Evolutionary conservation across 1,140 invertebrate genomes (phyloP).

Genomic region (Aphidius gifuensis): DNA sequence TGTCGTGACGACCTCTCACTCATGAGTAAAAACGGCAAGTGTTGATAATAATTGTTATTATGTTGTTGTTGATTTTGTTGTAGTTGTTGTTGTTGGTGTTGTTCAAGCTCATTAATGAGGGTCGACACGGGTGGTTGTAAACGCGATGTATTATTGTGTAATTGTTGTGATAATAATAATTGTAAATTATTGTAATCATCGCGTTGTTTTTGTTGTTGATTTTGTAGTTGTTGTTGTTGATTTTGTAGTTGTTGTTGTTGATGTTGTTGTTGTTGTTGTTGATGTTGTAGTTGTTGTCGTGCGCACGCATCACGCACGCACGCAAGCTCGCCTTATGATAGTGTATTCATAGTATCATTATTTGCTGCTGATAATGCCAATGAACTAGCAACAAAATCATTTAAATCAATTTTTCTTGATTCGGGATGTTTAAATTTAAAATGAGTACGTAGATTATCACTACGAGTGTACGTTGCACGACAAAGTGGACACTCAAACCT

Average conservation of each 20-base stretch:
- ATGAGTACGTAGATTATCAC: conserved; percentile 83
- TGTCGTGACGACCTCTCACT: conserved; percentile 18
- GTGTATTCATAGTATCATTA: conserved; percentile 56
- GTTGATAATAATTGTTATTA: neutral
- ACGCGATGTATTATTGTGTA: conserved; percentile 15
- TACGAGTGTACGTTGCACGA: conserved; percentile 81
- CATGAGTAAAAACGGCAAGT: conserved; percentile 13
- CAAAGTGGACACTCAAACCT: conserved; percentile 84
- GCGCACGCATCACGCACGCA: conserved; percentile 32
- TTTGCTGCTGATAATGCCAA: conserved; percentile 56
- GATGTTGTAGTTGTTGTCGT: conserved; percentile 6
- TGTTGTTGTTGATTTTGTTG: conserved; percentile 7
- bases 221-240: conserved; percentile 4
- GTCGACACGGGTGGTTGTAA: conserved; percentile 12
- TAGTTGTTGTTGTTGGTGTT: conserved; percentile 13
- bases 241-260: too few species aligned
- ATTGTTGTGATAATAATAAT: conserved; percentile 5
- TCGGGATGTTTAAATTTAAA: conserved; percentile 87
- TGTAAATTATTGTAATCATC: conserved; percentile 1
- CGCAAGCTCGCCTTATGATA: conserved; percentile 48
- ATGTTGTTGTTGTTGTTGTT: conserved; percentile 10
- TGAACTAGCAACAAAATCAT: conserved; percentile 52
- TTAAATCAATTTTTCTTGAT: conserved; percentile 75
- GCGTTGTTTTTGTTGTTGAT: conserved; percentile 12
- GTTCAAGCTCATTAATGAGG: conserved; percentile 20